Evolutionary conservation across 37 sponge, comb jelly and placozoan genomes (phyloP).

Genomic region (Agelas oroides): DNA sequence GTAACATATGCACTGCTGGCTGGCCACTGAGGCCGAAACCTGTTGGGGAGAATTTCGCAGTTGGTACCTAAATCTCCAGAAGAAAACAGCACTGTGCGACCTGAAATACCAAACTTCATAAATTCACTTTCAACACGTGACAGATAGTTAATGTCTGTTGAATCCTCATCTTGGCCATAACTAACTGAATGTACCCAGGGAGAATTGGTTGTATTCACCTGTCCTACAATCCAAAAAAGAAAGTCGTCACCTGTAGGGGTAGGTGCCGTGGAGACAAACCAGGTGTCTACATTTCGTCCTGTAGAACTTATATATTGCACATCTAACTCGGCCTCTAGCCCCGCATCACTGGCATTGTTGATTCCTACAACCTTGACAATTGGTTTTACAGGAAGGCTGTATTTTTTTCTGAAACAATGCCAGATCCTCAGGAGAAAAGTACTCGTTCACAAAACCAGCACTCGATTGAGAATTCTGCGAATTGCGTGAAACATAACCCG

Average conservation of each 20-base stretch:
- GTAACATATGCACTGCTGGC: slow-evolving; percentile 89
- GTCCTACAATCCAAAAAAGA: slow-evolving; percentile 81
- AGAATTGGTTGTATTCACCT: slow-evolving; percentile 75
- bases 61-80: slow-evolving; percentile 80
- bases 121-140: slow-evolving; percentile 84
- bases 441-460: slow-evolving; percentile 89
- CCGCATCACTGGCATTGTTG: slow-evolving; percentile 60
- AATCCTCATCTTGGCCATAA: slow-evolving; percentile 85
- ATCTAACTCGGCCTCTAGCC: slow-evolving; percentile 90
- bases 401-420: slow-evolving; percentile 72
- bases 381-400: slow-evolving; percentile 55
- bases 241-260: slow-evolving; percentile 75
- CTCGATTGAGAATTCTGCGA: slow-evolving; percentile 84
- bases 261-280: slow-evolving; percentile 78
- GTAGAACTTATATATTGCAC: slow-evolving; percentile 86
- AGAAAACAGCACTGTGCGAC: slow-evolving; percentile 85
- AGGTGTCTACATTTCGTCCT: slow-evolving; percentile 75
- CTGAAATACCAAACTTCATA: slow-evolving; percentile 89
- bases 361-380: slow-evolving; percentile 66
- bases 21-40: slow-evolving; percentile 79
- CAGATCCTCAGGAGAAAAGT: slow-evolving; percentile 83
- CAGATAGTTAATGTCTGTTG: slow-evolving; percentile 63
- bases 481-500: slow-evolving; percentile 52
- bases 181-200: slow-evolving; percentile 91
- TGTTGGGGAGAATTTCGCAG: slow-evolving; percentile 23